Conservation (phyloP, 2,888 invertebrate species). For the Acanthosepion pharaonis region DNA sequence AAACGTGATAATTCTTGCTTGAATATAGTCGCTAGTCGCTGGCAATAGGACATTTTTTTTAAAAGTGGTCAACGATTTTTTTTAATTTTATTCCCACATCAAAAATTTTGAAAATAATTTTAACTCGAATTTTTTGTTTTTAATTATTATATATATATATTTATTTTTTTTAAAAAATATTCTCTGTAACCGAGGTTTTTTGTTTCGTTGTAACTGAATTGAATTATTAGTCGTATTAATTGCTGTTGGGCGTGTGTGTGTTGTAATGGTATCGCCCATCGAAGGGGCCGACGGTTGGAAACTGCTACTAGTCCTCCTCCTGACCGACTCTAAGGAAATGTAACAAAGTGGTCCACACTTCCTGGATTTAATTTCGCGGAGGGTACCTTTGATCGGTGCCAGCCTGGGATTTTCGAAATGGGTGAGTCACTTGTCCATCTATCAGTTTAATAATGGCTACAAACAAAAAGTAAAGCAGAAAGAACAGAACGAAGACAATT, state of each 20-base stretch:
- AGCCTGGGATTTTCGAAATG: conserved; percentile 45
- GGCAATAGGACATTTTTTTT: no score
- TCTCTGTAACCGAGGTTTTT: no score
- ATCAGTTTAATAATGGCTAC: not conserved
- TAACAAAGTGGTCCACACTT: conserved; percentile 45
- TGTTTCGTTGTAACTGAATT: no score
- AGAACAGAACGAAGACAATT: not conserved
- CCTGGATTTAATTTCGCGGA: conserved; percentile 46
- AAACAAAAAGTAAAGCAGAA: not conserved
- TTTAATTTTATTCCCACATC: no score
- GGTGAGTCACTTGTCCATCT: conserved; percentile 24
- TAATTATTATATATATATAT: no score
- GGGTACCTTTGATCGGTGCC: conserved; percentile 44
- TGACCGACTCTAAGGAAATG: conserved; percentile 45
- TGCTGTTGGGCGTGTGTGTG: not conserved
- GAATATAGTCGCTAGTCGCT: no score
- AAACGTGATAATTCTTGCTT: not conserved
- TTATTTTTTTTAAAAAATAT: no score
- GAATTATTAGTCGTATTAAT: no score
- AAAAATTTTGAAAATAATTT: no score
- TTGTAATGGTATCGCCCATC: conserved; percentile 42
- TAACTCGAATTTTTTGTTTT: no score
- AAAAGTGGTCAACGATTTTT: no score
- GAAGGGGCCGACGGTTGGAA: conserved; percentile 35
- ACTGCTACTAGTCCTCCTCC: conserved; percentile 34